Evolutionary conservation across 2,113 vertebrate genomes (phyloP).

Genomic region (Dinomys branickii): DNA sequence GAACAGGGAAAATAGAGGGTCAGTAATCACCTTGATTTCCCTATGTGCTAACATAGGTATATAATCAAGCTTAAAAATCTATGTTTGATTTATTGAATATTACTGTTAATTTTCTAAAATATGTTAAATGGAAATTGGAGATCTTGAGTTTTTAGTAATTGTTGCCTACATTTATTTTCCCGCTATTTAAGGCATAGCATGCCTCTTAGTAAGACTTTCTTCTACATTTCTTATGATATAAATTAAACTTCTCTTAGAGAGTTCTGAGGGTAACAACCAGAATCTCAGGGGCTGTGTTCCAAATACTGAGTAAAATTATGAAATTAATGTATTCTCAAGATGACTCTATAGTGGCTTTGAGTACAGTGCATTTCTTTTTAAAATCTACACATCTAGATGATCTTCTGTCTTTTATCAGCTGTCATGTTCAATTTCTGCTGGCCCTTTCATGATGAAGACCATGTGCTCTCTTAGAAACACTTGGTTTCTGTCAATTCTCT

Average conservation of each 20-base stretch:
- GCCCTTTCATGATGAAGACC: constrained; percentile 65
- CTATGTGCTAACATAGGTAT: background rate
- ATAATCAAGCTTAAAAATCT: too few species aligned
- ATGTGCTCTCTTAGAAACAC: constrained; percentile 65
- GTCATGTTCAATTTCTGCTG: constrained; percentile 70
- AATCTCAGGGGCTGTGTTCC: constrained; percentile 48
- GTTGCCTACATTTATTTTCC: background rate
- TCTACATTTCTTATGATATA: constrained; percentile 57
- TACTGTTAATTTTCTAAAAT: constrained; percentile 2
- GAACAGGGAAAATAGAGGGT: background rate
- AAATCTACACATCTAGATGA: constrained; percentile 58
- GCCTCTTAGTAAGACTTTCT: background rate
- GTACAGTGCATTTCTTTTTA: constrained; percentile 59
- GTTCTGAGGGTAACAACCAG: background rate
- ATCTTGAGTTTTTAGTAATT: background rate
- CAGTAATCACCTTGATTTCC: background rate
- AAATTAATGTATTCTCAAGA: constrained; percentile 67
- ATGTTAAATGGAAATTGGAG: background rate
- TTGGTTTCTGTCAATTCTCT: constrained; percentile 75
- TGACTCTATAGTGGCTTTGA: constrained; percentile 42
- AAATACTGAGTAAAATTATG: constrained; percentile 55
- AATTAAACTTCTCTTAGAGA: constrained; percentile 56
- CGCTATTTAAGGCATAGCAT: constrained; percentile 36
- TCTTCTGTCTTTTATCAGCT: constrained; percentile 77
- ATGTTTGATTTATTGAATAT: background rate